A percentile compares a stretch with the other conserved stretches of the same genome.
phyloP scores from a whole-genome alignment of 2,888 invertebrate species.

The Carpatolechia fugitivella region DNA sequence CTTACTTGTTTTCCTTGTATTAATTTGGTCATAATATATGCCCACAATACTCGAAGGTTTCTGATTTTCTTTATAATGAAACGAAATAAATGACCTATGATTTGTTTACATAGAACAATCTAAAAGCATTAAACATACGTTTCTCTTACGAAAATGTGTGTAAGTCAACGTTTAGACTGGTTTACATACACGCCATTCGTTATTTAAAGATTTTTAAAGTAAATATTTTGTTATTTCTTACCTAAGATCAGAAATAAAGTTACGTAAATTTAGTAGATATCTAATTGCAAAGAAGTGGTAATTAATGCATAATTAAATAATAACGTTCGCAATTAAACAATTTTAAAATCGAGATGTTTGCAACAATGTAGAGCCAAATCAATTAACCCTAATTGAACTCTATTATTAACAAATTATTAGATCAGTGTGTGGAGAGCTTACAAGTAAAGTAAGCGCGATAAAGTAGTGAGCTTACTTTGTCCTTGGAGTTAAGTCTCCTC shows the following conservation, averaged over 20 bases:
- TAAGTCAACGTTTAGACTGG: no score
- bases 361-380: background rate
- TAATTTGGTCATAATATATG: background rate
- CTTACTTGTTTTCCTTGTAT: conserved; percentile 2
- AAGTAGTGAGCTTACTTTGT: conserved; percentile 62
- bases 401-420: conserved; percentile 8
- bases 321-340: background rate
- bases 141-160: no score
- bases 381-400: conserved; percentile 4
- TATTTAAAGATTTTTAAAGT: no score
- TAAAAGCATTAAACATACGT: no score
- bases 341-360: background rate
- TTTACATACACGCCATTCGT: no score
- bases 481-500: conserved; percentile 73
- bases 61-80: no score
- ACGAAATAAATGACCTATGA: no score
- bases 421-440: background rate
- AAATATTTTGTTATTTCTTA: no score
- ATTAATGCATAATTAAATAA: background rate
- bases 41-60: no score
- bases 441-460: background rate
- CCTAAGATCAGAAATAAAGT: no score
- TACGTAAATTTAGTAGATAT: no score
- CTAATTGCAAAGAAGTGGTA: background rate
- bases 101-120: no score